A percentile compares a stretch with the other conserved stretches of the same genome.
phyloP scores from a whole-genome alignment of 2,113 vertebrate genomes.

The Lophius piscatorius region DNA sequence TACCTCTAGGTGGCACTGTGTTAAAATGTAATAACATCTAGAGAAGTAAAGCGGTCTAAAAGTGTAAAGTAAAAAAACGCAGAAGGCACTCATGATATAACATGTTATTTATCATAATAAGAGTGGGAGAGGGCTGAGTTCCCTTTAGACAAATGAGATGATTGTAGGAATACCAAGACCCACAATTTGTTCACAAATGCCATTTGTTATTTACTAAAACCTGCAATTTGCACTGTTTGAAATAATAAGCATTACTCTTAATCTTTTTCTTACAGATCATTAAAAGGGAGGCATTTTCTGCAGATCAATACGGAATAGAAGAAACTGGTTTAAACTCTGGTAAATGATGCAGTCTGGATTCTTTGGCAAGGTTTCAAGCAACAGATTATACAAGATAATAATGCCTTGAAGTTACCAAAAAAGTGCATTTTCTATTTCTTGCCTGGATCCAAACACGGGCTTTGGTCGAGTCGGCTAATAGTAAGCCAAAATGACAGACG shows the following conservation, averaged over 20 bases:
- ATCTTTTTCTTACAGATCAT: neutral
- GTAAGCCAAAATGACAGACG: slow-evolving; percentile 38
- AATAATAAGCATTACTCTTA: slow-evolving; percentile 2
- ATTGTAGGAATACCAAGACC: slow-evolving; percentile 19
- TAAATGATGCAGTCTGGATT: slow-evolving; percentile 1
- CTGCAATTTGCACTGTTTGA: slow-evolving; percentile 18
- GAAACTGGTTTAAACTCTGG: slow-evolving; percentile 16
- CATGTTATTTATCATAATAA: slow-evolving; percentile 44
- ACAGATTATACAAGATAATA: slow-evolving; percentile 47
- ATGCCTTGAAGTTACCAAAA: slow-evolving; percentile 29
- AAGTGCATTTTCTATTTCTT: slow-evolving; percentile 26
- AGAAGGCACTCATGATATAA: slow-evolving; percentile 20
- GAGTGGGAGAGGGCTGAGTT: slow-evolving; percentile 17
- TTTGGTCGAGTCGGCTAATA: slow-evolving; percentile 47
- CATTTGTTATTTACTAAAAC: slow-evolving; percentile 22
- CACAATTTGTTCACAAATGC: slow-evolving; percentile 23
- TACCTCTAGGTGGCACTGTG: slow-evolving; percentile 61
- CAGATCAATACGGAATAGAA: slow-evolving; percentile 15
- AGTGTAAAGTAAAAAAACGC: neutral
- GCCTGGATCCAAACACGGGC: slow-evolving; percentile 42
- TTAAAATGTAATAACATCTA: slow-evolving; percentile 31
- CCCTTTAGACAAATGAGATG: slow-evolving; percentile 18
- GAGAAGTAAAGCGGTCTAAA: neutral
- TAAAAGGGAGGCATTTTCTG: neutral
- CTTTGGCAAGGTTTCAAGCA: slow-evolving; percentile 54